Percentiles rank a stretch among this genome's conserved stretches.
Evolutionary conservation across 1,140 invertebrate species (phyloP).

Genomic region (Delia radicum): DNA sequence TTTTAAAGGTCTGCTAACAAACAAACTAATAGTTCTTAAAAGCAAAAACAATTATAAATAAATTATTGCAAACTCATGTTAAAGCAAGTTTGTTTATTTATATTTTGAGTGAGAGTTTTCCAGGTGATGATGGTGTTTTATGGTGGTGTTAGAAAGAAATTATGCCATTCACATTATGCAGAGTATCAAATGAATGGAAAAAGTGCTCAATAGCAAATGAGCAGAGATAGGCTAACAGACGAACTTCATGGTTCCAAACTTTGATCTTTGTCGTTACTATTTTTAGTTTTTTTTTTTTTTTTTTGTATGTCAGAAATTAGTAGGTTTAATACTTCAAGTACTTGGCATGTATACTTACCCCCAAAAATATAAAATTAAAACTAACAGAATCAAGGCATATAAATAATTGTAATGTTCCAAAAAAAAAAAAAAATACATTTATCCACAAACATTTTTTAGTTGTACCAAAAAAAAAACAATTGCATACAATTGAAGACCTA

Average conservation of each 20-base stretch:
- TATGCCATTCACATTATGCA: too few relatives aligned
- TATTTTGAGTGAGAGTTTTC: neutral
- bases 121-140: neutral
- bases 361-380: neutral
- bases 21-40: neutral
- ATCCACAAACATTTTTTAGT: neutral
- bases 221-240: neutral
- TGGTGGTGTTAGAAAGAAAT: neutral
- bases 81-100: neutral
- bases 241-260: neutral
- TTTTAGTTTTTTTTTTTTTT: neutral
- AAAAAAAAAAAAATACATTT: neutral
- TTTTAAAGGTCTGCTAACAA: neutral
- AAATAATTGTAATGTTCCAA: neutral
- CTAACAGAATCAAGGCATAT: neutral
- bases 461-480: neutral
- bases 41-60: neutral
- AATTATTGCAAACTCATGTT: constrained; percentile 19
- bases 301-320: neutral
- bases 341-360: neutral
- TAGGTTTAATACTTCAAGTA: neutral
- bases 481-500: neutral
- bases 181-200: too few relatives aligned
- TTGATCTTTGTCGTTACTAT: neutral
- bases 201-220: neutral